These are phyloP conservation scores for Alouatta palliata DNA, from an alignment of 2,113 vertebrate genomes.

Conservation along the genomic window DNA sequence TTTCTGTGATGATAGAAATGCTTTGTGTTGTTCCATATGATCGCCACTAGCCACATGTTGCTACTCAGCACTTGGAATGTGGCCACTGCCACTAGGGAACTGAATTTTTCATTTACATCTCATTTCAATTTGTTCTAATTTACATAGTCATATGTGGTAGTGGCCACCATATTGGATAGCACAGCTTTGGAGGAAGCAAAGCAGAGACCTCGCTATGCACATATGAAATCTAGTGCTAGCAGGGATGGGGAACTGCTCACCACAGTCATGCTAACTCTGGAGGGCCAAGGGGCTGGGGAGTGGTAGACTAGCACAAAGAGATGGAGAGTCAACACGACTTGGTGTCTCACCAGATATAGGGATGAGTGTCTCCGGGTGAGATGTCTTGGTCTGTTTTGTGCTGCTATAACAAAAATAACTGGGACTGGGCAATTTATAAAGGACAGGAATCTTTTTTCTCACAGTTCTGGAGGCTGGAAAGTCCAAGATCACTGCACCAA, in stretches of 20 bases:
- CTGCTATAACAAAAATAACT: not conserved
- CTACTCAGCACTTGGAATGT: not conserved
- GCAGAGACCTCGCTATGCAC: not conserved
- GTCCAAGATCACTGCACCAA: not conserved
- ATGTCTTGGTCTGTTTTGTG: not conserved
- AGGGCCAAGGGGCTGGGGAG: too few relatives aligned
- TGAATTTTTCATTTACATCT: not conserved
- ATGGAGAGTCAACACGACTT: not conserved
- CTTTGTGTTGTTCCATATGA: accelerated
- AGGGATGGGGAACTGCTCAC: not conserved
- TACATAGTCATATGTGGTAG: not conserved
- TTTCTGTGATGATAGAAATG: not conserved
- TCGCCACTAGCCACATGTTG: not conserved
- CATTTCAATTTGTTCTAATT: not conserved
- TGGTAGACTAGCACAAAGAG: not conserved
- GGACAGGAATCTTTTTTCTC: not conserved
- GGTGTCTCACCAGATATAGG: not conserved
- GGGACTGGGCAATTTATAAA: not conserved
- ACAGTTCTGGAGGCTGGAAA: not conserved
- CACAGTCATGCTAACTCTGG: not conserved
- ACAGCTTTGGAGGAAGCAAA: not conserved
- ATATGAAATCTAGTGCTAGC: not conserved
- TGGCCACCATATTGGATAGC: not conserved
- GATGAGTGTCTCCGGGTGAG: not conserved
- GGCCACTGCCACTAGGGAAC: not conserved